Conservation (phyloP, 2,888 invertebrate genomes). For the Villa cingulata region DNA sequence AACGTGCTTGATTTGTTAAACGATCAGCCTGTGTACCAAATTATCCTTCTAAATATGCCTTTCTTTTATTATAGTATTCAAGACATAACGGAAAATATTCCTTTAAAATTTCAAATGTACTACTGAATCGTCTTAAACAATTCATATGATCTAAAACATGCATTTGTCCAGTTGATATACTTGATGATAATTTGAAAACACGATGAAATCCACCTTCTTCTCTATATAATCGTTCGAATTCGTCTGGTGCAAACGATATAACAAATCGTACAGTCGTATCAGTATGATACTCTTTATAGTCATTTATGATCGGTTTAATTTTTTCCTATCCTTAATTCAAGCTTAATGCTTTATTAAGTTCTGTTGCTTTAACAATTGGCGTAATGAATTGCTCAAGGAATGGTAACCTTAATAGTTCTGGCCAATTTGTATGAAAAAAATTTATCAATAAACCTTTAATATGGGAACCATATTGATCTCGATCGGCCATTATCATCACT, state of each 20-base stretch:
- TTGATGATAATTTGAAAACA: conserved; percentile 78
- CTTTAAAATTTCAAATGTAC: conserved; percentile 61
- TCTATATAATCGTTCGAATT: too few species aligned
- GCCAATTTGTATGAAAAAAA: too few species aligned
- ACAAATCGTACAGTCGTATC: conserved; percentile 89
- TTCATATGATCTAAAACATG: conserved; percentile 56
- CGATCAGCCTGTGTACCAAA: conserved; percentile 79
- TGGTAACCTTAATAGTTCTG: too few species aligned
- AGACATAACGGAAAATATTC: conserved; percentile 74
- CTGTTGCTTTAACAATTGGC: too few species aligned
- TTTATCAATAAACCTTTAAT: too few species aligned
- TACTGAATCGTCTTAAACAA: conserved; percentile 56
- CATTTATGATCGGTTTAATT: too few species aligned
- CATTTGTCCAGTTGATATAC: conserved; percentile 72
- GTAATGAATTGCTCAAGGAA: too few species aligned
- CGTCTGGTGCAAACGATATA: conserved; percentile 59
- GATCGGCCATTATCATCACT: too few species aligned
- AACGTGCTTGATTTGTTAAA: conserved; percentile 83
- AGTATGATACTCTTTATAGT: conserved; percentile 88
- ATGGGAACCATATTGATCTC: too few species aligned
- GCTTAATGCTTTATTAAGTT: too few species aligned
- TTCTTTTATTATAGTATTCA: conserved; percentile 69
- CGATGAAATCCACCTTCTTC: conserved; percentile 94
- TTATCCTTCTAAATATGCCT: conserved; percentile 79
- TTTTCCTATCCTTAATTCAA: too few species aligned